These are phyloP conservation scores for Eupithecia abbreviata DNA, from an alignment of 2,888 invertebrate genomes.

Conservation along the genomic window DNA sequence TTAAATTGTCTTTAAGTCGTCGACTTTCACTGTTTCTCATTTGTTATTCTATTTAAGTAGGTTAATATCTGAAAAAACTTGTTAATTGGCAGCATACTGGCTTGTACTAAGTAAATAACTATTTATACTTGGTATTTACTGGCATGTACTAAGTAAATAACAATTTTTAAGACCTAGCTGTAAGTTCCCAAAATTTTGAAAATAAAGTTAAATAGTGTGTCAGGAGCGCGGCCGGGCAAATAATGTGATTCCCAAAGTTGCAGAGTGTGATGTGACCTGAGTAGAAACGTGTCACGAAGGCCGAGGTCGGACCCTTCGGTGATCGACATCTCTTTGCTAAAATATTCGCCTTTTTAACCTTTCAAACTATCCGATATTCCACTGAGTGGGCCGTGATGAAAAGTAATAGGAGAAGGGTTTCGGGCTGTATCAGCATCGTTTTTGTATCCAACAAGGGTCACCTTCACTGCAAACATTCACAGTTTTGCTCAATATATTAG, in stretches of 20 bases:
- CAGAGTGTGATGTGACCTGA: slow-evolving; percentile 50
- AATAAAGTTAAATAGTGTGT: slow-evolving; percentile 29
- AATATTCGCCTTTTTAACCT: slow-evolving; percentile 44
- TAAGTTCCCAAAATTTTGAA: too few species aligned
- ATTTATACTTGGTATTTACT: too few species aligned
- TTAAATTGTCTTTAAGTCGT: too few species aligned
- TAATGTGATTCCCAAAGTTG: slow-evolving; percentile 56
- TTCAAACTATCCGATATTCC: slow-evolving; percentile 45
- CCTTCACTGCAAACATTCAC: background rate
- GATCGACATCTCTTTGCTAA: slow-evolving; percentile 43
- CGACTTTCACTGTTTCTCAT: too few species aligned
- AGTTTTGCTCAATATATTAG: background rate
- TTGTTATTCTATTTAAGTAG: too few species aligned
- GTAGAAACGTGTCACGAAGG: slow-evolving; percentile 39
- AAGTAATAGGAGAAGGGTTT: slow-evolving; percentile 30
- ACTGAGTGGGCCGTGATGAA: slow-evolving; percentile 36
- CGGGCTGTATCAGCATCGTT: slow-evolving; percentile 15
- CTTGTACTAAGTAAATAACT: too few species aligned
- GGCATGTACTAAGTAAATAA: too few species aligned
- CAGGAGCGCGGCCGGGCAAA: slow-evolving; percentile 47
- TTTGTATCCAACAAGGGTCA: slow-evolving; percentile 20
- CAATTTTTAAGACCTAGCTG: too few species aligned
- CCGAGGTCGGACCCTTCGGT: slow-evolving; percentile 34
- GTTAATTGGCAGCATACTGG: too few species aligned
- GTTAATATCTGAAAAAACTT: too few species aligned